phyloP scores from a whole-genome alignment of 2,888 invertebrate species.

The Philereme transversata region DNA sequence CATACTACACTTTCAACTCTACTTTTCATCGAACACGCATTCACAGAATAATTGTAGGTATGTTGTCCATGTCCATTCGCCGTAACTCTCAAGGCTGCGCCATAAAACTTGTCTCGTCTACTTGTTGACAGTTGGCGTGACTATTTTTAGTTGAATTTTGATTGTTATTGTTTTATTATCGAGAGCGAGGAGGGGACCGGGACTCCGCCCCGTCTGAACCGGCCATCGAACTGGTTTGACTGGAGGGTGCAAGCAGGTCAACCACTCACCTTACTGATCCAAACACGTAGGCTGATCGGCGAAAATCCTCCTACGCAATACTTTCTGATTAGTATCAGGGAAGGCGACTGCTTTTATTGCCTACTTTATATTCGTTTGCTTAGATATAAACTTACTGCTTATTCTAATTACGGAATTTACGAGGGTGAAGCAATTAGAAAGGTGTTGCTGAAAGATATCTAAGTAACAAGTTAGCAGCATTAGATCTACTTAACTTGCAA shows the following conservation, averaged over 20 bases:
- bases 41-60: no score
- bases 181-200: slow-evolving; percentile 42
- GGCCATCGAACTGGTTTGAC: slow-evolving; percentile 71
- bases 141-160: slow-evolving; percentile 54
- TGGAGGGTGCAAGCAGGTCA: slow-evolving; percentile 69
- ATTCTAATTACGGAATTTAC: slow-evolving; percentile 34
- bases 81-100: slow-evolving; percentile 20
- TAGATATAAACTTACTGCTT: slow-evolving; percentile 23
- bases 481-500: no score
- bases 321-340: slow-evolving; percentile 61
- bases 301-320: slow-evolving; percentile 66
- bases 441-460: slow-evolving; percentile 6
- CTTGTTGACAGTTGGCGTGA: slow-evolving; percentile 35
- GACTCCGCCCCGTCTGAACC: slow-evolving; percentile 40
- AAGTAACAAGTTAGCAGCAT: background rate
- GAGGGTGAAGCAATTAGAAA: slow-evolving; percentile 26
- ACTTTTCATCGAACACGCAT: no score
- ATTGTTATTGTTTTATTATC: slow-evolving; percentile 52
- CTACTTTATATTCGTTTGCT: slow-evolving; percentile 35
- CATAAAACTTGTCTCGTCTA: slow-evolving; percentile 31
- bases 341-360: slow-evolving; percentile 34
- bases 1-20: no score
- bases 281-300: slow-evolving; percentile 73
- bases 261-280: slow-evolving; percentile 68
- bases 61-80: background rate